A percentile compares a stretch with the other conserved stretches of the same genome.
Evolutionary conservation across 2,113 vertebrate species (phyloP).

Genomic region (Cottus gobio): DNA sequence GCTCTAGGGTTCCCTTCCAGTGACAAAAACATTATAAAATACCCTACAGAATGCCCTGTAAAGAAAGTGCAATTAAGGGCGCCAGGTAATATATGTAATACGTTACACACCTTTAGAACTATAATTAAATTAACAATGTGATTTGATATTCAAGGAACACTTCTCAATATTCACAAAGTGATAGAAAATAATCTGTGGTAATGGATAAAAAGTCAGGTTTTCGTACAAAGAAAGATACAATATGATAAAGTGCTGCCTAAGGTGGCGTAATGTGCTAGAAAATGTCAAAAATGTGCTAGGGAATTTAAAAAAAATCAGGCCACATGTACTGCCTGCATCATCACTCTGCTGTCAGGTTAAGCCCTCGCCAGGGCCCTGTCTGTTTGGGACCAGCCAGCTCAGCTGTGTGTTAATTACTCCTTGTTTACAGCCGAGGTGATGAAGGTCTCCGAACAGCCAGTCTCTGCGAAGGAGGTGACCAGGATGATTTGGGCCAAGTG

Average conservation of each 20-base stretch:
- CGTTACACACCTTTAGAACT: neutral
- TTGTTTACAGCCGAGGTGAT: slow-evolving; percentile 46
- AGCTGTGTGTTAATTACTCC: slow-evolving; percentile 51
- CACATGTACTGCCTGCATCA: slow-evolving; percentile 15
- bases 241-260: neutral
- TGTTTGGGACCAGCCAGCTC: slow-evolving; percentile 15
- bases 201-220: neutral
- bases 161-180: neutral
- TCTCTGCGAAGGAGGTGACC: slow-evolving; percentile 30
- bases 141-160: neutral
- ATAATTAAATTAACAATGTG: neutral
- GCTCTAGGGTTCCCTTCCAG: neutral
- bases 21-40: neutral
- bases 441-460: slow-evolving; percentile 38
- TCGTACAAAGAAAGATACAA: too few relatives aligned
- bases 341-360: slow-evolving; percentile 38
- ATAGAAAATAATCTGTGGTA: neutral
- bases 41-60: too few relatives aligned
- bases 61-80: neutral
- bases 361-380: slow-evolving; percentile 3
- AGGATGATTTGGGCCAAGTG: slow-evolving; percentile 7
- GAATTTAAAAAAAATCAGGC: neutral
- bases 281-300: neutral
- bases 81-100: neutral
- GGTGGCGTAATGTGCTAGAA: neutral